Conservation (phyloP, 2,797 vertebrate species). For the Lepilemur septentrionalis region DNA sequence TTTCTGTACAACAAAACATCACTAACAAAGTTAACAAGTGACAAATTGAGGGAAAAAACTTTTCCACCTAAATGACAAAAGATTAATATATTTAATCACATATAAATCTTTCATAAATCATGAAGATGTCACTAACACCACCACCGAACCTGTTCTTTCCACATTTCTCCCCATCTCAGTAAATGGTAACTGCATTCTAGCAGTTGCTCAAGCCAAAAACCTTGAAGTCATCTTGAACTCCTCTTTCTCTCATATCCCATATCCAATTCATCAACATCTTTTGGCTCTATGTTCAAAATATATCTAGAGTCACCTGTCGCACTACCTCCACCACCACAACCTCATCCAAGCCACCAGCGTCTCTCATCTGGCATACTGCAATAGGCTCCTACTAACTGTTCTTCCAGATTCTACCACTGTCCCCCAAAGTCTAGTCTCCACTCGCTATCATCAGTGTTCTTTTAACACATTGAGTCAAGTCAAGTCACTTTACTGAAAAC, state of each 20-base stretch:
- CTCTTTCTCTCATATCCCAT: neutral
- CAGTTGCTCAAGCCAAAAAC: neutral
- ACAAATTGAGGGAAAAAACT: neutral
- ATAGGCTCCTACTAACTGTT: neutral
- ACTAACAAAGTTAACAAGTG: conserved; percentile 25
- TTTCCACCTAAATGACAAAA: conserved; percentile 22
- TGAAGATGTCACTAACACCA: neutral
- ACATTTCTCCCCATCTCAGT: neutral
- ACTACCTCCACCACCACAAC: neutral
- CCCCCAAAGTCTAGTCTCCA: neutral
- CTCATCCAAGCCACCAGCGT: neutral
- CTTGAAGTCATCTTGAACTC: neutral
- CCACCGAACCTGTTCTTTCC: neutral
- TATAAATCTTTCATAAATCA: neutral
- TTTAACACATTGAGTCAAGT: neutral
- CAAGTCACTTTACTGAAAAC: neutral
- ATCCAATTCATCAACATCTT: neutral
- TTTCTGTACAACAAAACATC: conserved; percentile 33
- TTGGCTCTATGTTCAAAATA: neutral
- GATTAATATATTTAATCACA: neutral
- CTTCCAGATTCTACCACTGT: neutral
- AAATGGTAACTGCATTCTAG: neutral
- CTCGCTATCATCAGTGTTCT: neutral
- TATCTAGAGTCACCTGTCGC: neutral
- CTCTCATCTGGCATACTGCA: neutral